A percentile compares a stretch with the other conserved stretches of the same genome.
These are phyloP conservation scores for Parauchenoglanis punctatus DNA, from an alignment of 2,797 vertebrate species.

Conservation along the genomic window DNA sequence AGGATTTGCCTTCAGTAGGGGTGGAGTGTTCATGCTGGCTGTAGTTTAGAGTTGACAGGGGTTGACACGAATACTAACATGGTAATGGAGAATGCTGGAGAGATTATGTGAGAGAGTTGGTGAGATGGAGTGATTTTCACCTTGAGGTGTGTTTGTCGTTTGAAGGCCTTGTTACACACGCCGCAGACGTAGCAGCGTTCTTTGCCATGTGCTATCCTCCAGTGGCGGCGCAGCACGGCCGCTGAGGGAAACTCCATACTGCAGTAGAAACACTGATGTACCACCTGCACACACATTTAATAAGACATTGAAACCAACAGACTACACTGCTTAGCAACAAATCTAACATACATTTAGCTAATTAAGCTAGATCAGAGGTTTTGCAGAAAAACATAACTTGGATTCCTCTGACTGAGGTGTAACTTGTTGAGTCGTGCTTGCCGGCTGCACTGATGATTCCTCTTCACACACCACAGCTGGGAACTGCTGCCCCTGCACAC, in stretches of 20 bases:
- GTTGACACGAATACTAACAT: not conserved
- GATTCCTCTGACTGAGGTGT: slow-evolving; percentile 78
- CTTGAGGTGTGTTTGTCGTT: slow-evolving; percentile 95
- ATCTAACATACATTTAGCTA: not conserved
- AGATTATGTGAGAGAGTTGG: not conserved
- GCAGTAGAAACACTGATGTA: slow-evolving; percentile 90
- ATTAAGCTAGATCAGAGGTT: not conserved
- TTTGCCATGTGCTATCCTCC: slow-evolving; percentile 88
- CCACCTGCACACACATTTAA: slow-evolving; percentile 25
- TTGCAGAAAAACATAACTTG: slow-evolving; percentile 73
- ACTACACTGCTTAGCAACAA: not conserved
- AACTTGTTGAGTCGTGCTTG: slow-evolving; percentile 83
- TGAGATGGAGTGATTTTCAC: slow-evolving; percentile 65
- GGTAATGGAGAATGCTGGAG: not conserved
- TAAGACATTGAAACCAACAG: not conserved
- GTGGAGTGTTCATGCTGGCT: not conserved
- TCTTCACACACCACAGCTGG: slow-evolving; percentile 86
- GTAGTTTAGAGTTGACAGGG: not conserved
- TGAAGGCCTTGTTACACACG: slow-evolving; percentile 93
- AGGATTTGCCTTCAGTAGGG: not conserved
- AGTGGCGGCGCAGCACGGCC: slow-evolving; percentile 85
- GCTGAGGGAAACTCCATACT: slow-evolving; percentile 82
- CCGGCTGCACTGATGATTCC: slow-evolving; percentile 76
- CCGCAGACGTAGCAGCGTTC: slow-evolving; percentile 92
- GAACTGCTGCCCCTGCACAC: slow-evolving; percentile 84